Conservation (phyloP, 2,888 invertebrate species). For the Drosophila infuscata region DNA sequence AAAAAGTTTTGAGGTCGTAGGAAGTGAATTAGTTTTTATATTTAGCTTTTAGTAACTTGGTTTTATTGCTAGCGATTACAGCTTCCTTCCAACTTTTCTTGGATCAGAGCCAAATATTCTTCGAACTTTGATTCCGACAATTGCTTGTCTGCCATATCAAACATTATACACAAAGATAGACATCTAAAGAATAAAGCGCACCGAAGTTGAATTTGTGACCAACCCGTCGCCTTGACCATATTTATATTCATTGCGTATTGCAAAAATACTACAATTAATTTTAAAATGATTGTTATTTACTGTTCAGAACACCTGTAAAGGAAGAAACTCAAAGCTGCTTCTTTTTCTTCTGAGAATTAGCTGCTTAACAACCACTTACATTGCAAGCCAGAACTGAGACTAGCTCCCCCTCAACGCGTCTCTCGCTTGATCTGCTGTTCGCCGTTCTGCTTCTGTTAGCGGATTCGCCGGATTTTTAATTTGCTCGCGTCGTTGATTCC, state of each 20-base stretch:
- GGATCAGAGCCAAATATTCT: conserved; percentile 20
- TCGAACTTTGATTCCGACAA: conserved; percentile 27
- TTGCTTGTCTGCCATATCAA: conserved; percentile 28
- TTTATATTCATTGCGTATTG: conserved; percentile 22
- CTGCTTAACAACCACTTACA: not conserved
- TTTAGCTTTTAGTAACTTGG: not conserved
- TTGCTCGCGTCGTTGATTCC: no score
- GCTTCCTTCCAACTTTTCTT: conserved; percentile 6
- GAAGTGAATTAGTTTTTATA: not conserved
- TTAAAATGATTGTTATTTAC: conserved; percentile 57
- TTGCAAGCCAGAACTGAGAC: no score
- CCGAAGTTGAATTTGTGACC: conserved; percentile 52
- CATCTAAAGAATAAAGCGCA: not conserved
- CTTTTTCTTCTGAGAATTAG: not conserved
- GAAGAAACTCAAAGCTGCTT: not conserved
- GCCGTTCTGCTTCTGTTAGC: not conserved
- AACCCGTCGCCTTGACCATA: conserved; percentile 36
- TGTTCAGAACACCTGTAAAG: conserved; percentile 6
- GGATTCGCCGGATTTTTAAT: not conserved
- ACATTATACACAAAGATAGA: conserved; percentile 9
- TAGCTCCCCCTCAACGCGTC: not conserved
- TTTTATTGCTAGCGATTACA: not conserved
- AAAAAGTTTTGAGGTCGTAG: not conserved
- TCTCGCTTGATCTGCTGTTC: not conserved
- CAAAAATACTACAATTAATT: not conserved